A percentile compares a stretch with the other conserved stretches of the same genome.
These are phyloP conservation scores for Graptemys geographica DNA, from an alignment of 2,797 vertebrate species.

Conservation along the genomic window DNA sequence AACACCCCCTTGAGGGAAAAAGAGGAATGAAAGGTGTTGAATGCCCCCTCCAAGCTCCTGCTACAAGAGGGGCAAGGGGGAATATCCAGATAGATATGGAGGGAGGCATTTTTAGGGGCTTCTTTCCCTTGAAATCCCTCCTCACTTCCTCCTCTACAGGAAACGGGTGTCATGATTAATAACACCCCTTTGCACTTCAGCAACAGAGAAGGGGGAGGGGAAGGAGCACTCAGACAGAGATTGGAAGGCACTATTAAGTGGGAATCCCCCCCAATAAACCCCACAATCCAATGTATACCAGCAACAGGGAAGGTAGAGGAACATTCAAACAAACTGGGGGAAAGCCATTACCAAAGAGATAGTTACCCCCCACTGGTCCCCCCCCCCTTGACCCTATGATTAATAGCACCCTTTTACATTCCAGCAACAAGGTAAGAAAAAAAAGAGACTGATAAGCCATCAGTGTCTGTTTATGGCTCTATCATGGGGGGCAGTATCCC, in stretches of 20 bases:
- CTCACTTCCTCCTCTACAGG: conserved; percentile 76
- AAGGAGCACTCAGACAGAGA: conserved; percentile 67
- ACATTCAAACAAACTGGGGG: conserved; percentile 36
- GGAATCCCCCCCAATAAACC: conserved; percentile 67
- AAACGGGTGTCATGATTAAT: conserved; percentile 78
- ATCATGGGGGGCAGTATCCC: conserved; percentile 43
- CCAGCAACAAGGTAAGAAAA: conserved; percentile 60
- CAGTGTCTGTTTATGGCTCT: neutral
- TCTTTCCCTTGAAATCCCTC: conserved; percentile 73
- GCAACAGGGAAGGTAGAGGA: conserved; percentile 26
- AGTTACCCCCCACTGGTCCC: conserved; percentile 16
- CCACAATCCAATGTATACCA: conserved; percentile 17
- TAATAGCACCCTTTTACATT: conserved; percentile 31
- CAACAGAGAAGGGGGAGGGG: conserved; percentile 62
- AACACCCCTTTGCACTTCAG: conserved; percentile 72
- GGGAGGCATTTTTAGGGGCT: conserved; percentile 66
- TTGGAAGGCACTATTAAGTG: conserved; percentile 60
- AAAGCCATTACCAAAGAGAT: conserved; percentile 45
- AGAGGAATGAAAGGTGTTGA: conserved; percentile 53
- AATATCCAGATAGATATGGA: conserved; percentile 39
- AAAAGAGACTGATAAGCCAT: conserved; percentile 49
- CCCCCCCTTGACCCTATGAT: conserved; percentile 23
- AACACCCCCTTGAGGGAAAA: conserved; percentile 71
- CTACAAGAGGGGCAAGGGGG: conserved; percentile 20
- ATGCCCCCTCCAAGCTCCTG: conserved; percentile 63